Conservation (phyloP, 2,888 invertebrate genomes). For the Priapulus caudatus region DNA sequence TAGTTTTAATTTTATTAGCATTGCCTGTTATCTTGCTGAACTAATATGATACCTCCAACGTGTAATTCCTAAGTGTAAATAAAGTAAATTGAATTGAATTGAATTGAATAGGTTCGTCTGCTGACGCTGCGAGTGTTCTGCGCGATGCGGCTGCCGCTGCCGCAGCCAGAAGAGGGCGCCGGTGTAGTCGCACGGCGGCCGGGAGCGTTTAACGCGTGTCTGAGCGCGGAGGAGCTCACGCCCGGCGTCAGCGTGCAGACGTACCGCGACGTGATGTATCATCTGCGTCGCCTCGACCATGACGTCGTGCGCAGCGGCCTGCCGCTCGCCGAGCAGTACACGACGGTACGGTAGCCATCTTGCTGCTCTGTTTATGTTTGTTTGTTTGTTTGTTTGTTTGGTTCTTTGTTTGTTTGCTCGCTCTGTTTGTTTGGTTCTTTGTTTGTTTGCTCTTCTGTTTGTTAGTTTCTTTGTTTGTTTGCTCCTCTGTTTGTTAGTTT, state of each 20-base stretch:
- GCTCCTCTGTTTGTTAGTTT: too few species aligned
- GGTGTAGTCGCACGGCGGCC: not conserved
- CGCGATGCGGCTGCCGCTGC: not conserved
- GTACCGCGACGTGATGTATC: constrained; percentile 62
- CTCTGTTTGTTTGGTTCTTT: too few species aligned
- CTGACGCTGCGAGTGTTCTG: constrained; percentile 50
- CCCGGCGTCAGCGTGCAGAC: constrained; percentile 60
- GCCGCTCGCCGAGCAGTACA: constrained; percentile 23
- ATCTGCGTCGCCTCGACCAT: constrained; percentile 55
- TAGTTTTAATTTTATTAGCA: too few species aligned
- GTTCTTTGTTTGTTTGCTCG: constrained; percentile 6
- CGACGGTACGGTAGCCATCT: constrained; percentile 17
- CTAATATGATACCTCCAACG: too few species aligned
- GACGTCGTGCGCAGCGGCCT: constrained; percentile 28
- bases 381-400: constrained; percentile 1
- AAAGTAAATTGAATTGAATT: too few species aligned
- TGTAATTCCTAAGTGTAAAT: too few species aligned
- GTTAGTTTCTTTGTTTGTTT: too few species aligned
- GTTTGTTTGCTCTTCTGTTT: too few species aligned
- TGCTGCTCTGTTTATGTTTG: too few species aligned
- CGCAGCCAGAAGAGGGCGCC: not conserved
- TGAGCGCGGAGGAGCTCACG: constrained; percentile 54
- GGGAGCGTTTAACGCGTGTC: constrained; percentile 51
- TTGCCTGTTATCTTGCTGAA: too few species aligned
- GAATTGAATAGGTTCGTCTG: constrained; percentile 53